These are phyloP conservation scores for Thripadectes ignobilis DNA, from an alignment of 2,797 vertebrate species.

Conservation along the genomic window DNA sequence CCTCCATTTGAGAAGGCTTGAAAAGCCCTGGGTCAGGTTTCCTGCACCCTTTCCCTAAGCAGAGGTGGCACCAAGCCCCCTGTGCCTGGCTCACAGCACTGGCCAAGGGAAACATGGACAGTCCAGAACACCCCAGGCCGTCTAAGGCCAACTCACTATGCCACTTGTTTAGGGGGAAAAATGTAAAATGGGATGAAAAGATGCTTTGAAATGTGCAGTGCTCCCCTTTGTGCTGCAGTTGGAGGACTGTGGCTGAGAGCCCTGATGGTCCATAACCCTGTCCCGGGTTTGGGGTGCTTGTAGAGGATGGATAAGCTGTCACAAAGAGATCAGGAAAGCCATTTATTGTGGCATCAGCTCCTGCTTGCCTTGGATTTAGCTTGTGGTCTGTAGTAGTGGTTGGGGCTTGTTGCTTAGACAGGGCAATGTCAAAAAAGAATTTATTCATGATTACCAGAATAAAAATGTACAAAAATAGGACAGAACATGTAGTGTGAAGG, in stretches of 20 bases:
- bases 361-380: neutral
- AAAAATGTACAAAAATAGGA: fast-evolving
- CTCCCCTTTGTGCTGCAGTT: fast-evolving
- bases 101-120: fast-evolving
- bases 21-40: neutral
- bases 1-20: neutral
- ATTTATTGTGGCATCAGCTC: neutral
- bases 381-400: fast-evolving
- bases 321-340: neutral
- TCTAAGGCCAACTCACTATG: neutral
- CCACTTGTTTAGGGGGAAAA: fast-evolving
- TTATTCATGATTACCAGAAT: fast-evolving
- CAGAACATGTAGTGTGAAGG: fast-evolving
- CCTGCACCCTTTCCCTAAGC: neutral
- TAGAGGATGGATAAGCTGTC: fast-evolving
- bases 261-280: fast-evolving
- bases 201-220: fast-evolving
- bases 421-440: neutral
- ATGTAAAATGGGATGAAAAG: neutral
- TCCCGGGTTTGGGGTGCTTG: fast-evolving
- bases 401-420: fast-evolving
- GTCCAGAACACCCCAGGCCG: fast-evolving
- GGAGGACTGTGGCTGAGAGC: fast-evolving
- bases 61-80: neutral
- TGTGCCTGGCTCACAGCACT: neutral